A percentile compares a stretch with the other conserved stretches of the same genome.
These are phyloP conservation scores for Prochilodus magdalenae DNA, from an alignment of 2,113 vertebrate species.

Conservation along the genomic window DNA sequence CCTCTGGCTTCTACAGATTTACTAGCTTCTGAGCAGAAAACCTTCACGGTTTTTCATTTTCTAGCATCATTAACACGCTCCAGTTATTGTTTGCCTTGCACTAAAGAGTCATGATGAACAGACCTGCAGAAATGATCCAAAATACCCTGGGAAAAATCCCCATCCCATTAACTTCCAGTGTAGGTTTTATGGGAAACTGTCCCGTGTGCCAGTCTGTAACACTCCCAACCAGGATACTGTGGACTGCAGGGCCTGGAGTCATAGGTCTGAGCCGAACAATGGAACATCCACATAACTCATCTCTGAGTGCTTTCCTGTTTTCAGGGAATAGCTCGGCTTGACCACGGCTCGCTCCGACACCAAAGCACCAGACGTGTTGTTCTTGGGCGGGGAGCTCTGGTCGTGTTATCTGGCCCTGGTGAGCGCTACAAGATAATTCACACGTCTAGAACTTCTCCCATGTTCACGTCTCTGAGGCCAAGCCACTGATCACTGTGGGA, in stretches of 20 bases:
- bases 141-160: too few relatives aligned
- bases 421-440: not conserved
- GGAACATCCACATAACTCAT: slow-evolving; percentile 50
- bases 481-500: not conserved
- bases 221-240: slow-evolving; percentile 8
- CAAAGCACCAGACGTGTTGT: slow-evolving; percentile 14
- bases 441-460: not conserved
- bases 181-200: too few relatives aligned
- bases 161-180: too few relatives aligned
- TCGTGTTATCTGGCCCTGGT: slow-evolving; percentile 12
- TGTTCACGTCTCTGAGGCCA: not conserved
- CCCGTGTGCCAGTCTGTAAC: too few relatives aligned
- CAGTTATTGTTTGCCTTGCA: too few relatives aligned
- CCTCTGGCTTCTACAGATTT: too few relatives aligned
- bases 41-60: too few relatives aligned
- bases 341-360: slow-evolving; percentile 7
- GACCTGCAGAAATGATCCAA: too few relatives aligned
- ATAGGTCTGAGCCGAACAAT: slow-evolving; percentile 54
- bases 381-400: slow-evolving; percentile 13
- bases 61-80: too few relatives aligned
- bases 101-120: too few relatives aligned
- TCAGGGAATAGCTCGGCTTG: slow-evolving; percentile 17
- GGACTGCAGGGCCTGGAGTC: slow-evolving; percentile 34
- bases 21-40: too few relatives aligned
- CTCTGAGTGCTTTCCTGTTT: slow-evolving; percentile 56